phyloP scores from a whole-genome alignment of 2,797 vertebrate genomes.

The Oceanodroma leucorhoa region DNA sequence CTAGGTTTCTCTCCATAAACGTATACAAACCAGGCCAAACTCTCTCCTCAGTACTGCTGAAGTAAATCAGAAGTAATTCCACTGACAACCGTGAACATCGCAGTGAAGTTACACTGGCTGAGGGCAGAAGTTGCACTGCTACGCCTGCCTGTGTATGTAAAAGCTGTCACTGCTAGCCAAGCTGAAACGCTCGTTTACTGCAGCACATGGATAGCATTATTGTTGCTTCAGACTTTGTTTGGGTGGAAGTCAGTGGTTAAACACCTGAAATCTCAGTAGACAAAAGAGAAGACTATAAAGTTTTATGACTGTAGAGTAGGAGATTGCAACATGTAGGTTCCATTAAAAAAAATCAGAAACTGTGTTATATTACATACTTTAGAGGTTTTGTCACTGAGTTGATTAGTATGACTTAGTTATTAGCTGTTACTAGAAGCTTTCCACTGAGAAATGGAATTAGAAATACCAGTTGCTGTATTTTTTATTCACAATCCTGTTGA shows the following conservation, averaged over 20 bases:
- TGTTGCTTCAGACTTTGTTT: constrained; percentile 41
- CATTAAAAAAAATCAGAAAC: constrained; percentile 57
- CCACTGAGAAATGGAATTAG: constrained; percentile 67
- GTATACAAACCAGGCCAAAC: neutral
- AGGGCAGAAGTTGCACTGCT: neutral
- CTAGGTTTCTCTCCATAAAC: neutral
- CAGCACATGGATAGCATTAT: constrained; percentile 72
- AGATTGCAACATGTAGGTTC: constrained; percentile 63
- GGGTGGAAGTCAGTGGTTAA: constrained; percentile 65
- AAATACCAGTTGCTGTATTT: constrained; percentile 46
- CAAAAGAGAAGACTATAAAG: constrained; percentile 66
- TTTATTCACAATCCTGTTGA: constrained; percentile 44
- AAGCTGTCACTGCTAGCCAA: constrained; percentile 24
- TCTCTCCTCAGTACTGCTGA: neutral
- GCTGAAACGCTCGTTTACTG: constrained; percentile 30
- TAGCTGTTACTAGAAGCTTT: constrained; percentile 69
- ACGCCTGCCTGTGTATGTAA: neutral
- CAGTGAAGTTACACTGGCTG: neutral
- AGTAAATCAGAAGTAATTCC: constrained; percentile 16
- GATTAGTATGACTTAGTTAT: constrained; percentile 66
- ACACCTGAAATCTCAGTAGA: constrained; percentile 73
- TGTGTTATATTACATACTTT: constrained; percentile 56
- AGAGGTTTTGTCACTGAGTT: constrained; percentile 60
- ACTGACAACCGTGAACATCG: neutral
- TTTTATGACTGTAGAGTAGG: constrained; percentile 64